Conservation (phyloP, 2,888 invertebrate genomes). For the Caenorhabditis parvicauda region DNA sequence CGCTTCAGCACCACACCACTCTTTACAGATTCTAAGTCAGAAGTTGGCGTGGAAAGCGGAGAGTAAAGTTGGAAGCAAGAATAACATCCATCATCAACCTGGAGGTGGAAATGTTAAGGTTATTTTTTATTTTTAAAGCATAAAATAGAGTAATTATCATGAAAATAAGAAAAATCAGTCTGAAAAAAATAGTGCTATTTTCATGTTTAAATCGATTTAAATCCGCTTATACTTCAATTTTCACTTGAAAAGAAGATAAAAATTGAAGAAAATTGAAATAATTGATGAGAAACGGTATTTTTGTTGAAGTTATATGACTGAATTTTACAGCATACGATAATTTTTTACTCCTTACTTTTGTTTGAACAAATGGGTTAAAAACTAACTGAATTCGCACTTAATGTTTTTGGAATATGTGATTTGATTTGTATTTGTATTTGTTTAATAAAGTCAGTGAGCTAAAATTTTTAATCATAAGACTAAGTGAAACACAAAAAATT, state of each 20-base stretch:
- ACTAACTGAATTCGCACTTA: no score
- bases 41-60: conserved; percentile 64
- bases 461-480: no score
- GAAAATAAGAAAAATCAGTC: neutral
- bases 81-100: conserved; percentile 78
- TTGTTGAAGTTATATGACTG: no score
- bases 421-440: no score
- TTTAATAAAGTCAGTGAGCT: no score
- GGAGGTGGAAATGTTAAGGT: conserved; percentile 83
- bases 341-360: no score
- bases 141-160: conserved; percentile 1
- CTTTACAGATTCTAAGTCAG: conserved; percentile 38
- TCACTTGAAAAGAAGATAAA: neutral
- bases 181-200: neutral
- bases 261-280: neutral
- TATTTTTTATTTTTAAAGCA: conserved; percentile 18
- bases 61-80: conserved; percentile 85
- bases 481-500: no score
- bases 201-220: neutral
- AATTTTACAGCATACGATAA: no score
- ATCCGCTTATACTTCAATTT: conserved; percentile 2
- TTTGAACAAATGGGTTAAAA: no score
- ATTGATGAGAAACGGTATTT: neutral
- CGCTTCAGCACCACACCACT: no score
- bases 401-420: no score